These are phyloP conservation scores for Drosophila littoralis DNA, from an alignment of 1,140 invertebrate species.

Conservation along the genomic window DNA sequence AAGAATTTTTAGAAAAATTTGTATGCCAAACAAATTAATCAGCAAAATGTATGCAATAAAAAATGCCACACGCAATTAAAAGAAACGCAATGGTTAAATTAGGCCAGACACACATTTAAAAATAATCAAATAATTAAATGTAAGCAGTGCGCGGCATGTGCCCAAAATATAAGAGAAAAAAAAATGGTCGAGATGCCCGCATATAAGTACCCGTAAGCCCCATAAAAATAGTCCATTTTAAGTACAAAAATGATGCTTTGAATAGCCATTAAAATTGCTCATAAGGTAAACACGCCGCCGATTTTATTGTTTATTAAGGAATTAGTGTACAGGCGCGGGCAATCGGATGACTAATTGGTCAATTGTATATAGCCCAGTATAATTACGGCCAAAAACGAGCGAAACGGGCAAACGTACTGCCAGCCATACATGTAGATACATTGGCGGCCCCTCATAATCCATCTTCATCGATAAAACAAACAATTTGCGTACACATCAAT, in stretches of 20 bases:
- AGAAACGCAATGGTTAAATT: constrained; percentile 39
- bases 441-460: constrained; percentile 65
- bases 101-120: constrained; percentile 57
- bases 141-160: constrained; percentile 44
- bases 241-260: constrained; percentile 43
- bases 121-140: constrained; percentile 73
- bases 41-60: constrained; percentile 44
- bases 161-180: constrained; percentile 8
- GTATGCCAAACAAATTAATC: constrained; percentile 44
- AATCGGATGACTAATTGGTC: constrained; percentile 67
- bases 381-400: constrained; percentile 33
- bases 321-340: constrained; percentile 48
- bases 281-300: constrained; percentile 74
- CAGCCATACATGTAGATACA: constrained; percentile 30
- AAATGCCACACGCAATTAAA: constrained; percentile 52
- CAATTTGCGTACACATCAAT: constrained; percentile 72
- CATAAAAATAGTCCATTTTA: constrained; percentile 48
- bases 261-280: constrained; percentile 69
- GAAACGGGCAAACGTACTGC: constrained; percentile 15
- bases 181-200: constrained; percentile 28
- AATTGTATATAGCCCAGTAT: constrained; percentile 15
- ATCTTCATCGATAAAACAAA: constrained; percentile 81
- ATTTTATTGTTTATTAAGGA: constrained; percentile 74
- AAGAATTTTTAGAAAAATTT: constrained; percentile 3
- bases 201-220: constrained; percentile 22